A percentile compares a stretch with the other conserved stretches of the same genome.
Evolutionary conservation across 64 coral and sea anemone genomes (phyloP).

Genomic region (Trachythela sp.): DNA sequence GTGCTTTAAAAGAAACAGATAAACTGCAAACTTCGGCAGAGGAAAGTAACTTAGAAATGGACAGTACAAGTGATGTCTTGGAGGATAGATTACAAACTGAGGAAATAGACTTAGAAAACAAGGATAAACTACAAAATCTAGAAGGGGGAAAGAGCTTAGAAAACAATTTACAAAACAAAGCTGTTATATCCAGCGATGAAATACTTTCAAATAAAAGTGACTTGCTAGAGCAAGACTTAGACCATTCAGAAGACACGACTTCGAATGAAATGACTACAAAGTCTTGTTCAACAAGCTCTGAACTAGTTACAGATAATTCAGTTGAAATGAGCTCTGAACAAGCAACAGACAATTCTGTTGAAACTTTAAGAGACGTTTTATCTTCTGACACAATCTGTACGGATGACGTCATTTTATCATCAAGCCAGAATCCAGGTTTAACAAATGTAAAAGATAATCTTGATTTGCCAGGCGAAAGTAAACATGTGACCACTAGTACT

Average conservation of each 20-base stretch:
- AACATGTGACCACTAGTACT: constrained; percentile 1
- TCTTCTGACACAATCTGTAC: not conserved
- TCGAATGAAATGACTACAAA: not conserved
- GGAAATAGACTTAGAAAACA: not conserved
- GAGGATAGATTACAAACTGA: not conserved
- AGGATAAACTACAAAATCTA: not conserved
- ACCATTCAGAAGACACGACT: not conserved
- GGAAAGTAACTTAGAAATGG: too few species aligned
- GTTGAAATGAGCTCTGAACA: not conserved
- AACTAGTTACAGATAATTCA: too few species aligned
- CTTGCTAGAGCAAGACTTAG: not conserved
- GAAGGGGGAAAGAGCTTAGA: not conserved
- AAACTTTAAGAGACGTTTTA: not conserved
- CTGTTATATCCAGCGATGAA: too few species aligned
- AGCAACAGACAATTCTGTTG: not conserved
- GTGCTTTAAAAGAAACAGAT: not conserved
- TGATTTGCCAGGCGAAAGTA: not conserved
- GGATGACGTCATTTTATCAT: not conserved
- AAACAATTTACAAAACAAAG: too few species aligned
- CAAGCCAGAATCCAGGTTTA: not conserved
- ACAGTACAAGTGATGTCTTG: too few species aligned
- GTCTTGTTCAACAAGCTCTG: not conserved
- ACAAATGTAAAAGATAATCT: not conserved
- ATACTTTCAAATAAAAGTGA: not conserved
- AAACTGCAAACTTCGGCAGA: too few species aligned